phyloP scores from a whole-genome alignment of 2,113 vertebrate genomes.

The Desmodus rotundus region DNA sequence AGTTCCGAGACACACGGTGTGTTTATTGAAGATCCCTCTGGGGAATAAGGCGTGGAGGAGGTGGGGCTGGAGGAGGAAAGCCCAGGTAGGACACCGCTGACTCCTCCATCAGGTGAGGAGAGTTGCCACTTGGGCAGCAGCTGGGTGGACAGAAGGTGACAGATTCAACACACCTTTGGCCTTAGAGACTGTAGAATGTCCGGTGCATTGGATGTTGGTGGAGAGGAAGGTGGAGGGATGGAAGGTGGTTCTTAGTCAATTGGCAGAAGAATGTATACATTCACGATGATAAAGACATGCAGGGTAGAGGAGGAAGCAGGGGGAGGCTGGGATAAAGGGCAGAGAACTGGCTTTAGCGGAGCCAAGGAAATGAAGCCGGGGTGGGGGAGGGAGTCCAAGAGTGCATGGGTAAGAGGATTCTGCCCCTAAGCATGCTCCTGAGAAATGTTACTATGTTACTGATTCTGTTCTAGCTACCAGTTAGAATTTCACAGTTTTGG shows the following conservation, averaged over 20 bases:
- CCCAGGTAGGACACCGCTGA: accelerated
- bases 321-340: neutral
- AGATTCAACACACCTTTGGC: accelerated
- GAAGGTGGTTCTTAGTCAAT: neutral
- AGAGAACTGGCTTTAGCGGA: neutral
- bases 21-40: neutral
- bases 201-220: neutral
- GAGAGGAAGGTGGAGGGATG: neutral
- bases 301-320: neutral
- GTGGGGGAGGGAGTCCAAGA: neutral
- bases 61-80: neutral
- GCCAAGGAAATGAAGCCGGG: neutral
- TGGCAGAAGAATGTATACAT: neutral
- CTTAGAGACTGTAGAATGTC: neutral
- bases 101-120: neutral
- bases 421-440: neutral
- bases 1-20: neutral
- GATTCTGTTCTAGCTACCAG: neutral
- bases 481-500: neutral
- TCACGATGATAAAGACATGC: neutral
- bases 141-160: neutral
- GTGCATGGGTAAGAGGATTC: accelerated
- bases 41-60: neutral
- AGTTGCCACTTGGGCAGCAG: accelerated
- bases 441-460: neutral